Conservation (phyloP, 1,140 invertebrate species). For the Agrilus planipennis region DNA sequence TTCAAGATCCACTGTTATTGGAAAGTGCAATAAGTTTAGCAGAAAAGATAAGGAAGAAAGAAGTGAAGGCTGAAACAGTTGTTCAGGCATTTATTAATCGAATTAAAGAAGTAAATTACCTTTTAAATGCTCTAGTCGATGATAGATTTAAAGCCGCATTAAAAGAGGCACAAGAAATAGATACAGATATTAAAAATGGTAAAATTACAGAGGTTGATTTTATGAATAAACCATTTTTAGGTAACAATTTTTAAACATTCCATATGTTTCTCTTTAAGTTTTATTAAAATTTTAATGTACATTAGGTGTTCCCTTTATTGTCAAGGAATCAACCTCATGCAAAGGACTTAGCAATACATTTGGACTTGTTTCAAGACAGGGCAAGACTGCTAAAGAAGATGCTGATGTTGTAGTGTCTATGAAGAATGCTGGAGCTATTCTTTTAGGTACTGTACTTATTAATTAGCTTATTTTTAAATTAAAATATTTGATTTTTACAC, state of each 20-base stretch:
- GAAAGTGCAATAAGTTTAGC: constrained; percentile 54
- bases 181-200: constrained; percentile 48
- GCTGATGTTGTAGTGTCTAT: constrained; percentile 62
- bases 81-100: constrained; percentile 63
- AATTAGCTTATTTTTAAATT: not conserved
- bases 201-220: constrained; percentile 42
- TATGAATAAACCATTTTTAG: constrained; percentile 55
- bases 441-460: constrained; percentile 1
- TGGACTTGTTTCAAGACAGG: constrained; percentile 47
- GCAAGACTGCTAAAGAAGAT: constrained; percentile 52
- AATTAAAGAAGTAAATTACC: constrained; percentile 64
- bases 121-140: constrained; percentile 74
- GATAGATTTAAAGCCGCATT: constrained; percentile 63
- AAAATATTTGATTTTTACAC: not conserved
- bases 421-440: constrained; percentile 71
- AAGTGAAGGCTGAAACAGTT: constrained; percentile 55
- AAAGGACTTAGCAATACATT: constrained; percentile 53
- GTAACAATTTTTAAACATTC: too few relatives aligned
- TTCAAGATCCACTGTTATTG: constrained; percentile 44
- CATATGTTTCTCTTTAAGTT: not conserved
- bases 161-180: constrained; percentile 59
- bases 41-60: constrained; percentile 47
- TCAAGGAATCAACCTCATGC: constrained; percentile 44
- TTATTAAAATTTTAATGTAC: constrained; percentile 11
- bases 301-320: constrained; percentile 67